Percentiles rank a stretch among this genome's conserved stretches.
phyloP scores from a whole-genome alignment of 64 coral and sea anemone genomes.

The Cladopsammia gracilis region DNA sequence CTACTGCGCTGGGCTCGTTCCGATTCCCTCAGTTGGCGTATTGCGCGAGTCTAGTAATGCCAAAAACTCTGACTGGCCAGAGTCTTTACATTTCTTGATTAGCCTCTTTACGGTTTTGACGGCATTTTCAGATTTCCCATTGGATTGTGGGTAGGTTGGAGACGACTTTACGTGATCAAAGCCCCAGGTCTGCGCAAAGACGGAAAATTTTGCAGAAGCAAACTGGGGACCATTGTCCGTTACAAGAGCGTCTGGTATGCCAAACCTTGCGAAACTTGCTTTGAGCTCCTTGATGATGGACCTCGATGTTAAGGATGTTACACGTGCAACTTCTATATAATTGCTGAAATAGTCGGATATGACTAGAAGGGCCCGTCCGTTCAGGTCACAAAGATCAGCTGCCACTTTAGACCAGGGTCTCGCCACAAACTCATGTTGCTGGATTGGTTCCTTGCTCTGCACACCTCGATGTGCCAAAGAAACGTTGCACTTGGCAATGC shows the following conservation, averaged over 20 bases:
- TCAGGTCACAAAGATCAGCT: no score
- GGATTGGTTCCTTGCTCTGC: conserved; percentile 19
- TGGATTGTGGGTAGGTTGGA: not conserved
- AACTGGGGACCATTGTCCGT: not conserved
- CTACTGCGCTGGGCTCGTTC: not conserved
- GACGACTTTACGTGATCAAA: not conserved
- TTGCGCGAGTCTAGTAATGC: conserved; percentile 5
- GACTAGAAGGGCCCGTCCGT: not conserved
- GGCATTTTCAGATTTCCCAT: conserved; percentile 10
- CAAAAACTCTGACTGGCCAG: conserved; percentile 26
- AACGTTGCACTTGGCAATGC: not conserved
- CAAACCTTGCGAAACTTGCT: not conserved
- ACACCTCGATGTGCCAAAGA: not conserved
- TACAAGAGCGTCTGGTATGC: not conserved
- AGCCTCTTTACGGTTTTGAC: conserved; percentile 9
- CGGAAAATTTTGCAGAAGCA: not conserved
- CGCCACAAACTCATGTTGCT: conserved; percentile 4
- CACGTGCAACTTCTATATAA: not conserved
- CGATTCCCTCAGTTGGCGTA: not conserved
- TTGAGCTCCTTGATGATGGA: not conserved
- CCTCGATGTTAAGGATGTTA: not conserved
- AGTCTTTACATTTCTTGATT: not conserved
- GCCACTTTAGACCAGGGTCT: no score
- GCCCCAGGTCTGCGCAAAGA: not conserved
- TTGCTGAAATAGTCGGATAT: not conserved